Conservation (phyloP, 1,140 invertebrate species). For the Aethina tumida region DNA sequence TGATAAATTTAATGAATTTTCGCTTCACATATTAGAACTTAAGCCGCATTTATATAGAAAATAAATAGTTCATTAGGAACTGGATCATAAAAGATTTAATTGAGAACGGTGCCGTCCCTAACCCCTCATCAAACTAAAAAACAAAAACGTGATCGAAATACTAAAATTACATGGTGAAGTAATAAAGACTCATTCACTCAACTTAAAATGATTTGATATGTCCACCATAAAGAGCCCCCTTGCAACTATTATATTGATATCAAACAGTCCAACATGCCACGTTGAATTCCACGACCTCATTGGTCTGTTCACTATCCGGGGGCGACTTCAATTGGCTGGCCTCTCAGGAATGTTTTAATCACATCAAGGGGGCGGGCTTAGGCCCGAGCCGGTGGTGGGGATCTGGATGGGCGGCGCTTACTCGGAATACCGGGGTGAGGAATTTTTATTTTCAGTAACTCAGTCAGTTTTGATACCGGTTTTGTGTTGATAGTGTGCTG, state of each 20-base stretch:
- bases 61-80: no score
- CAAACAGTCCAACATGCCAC: slow-evolving; percentile 22
- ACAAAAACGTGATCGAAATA: no score
- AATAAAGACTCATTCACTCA: slow-evolving; percentile 12
- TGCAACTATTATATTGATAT: slow-evolving; percentile 29
- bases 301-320: slow-evolving; percentile 15
- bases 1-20: no score
- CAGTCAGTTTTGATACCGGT: slow-evolving; percentile 25
- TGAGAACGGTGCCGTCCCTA: no score
- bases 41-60: no score
- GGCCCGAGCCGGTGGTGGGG: slow-evolving; percentile 11
- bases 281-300: slow-evolving; percentile 12
- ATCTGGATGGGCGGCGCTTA: slow-evolving; percentile 15
- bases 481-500: slow-evolving; percentile 15
- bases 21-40: no score
- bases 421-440: slow-evolving; percentile 18
- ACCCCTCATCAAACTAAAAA: no score
- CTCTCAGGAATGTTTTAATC: slow-evolving; percentile 24
- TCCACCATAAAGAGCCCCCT: slow-evolving; percentile 25
- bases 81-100: no score
- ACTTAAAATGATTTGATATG: slow-evolving; percentile 20
- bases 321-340: slow-evolving; percentile 16
- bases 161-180: no score
- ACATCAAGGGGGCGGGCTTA: slow-evolving; percentile 18
- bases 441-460: slow-evolving; percentile 25